Percentiles rank a stretch among this genome's conserved stretches.
phyloP scores from a whole-genome alignment of 64 coral and sea anemone species.

The Porites lutea region DNA sequence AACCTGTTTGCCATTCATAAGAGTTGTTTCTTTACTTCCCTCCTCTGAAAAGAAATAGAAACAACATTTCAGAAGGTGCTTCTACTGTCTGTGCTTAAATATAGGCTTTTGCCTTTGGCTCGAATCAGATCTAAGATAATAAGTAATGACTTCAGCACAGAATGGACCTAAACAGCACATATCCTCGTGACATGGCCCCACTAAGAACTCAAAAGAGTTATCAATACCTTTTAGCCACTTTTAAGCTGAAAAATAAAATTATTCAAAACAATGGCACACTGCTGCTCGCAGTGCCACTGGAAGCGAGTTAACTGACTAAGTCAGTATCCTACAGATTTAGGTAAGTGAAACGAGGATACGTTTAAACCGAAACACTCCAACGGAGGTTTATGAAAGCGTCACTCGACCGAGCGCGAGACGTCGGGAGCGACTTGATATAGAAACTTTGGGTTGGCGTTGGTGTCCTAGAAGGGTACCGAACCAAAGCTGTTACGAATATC shows the following conservation, averaged over 20 bases:
- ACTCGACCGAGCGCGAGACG: conserved; percentile 35
- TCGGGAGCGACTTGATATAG: conserved; percentile 42
- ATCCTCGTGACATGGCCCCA: no score
- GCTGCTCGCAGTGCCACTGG: conserved; percentile 18
- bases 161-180: no score
- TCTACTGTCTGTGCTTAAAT: background rate
- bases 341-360: conserved; percentile 33
- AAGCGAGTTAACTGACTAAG: conserved; percentile 30
- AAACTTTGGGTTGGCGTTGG: conserved; percentile 50
- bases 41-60: conserved; percentile 33
- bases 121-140: no score
- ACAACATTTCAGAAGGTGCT: background rate
- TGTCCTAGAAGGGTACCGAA: conserved; percentile 50
- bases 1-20: conserved; percentile 47
- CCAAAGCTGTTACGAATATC: conserved; percentile 56
- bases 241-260: background rate
- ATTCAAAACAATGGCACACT: conserved; percentile 22
- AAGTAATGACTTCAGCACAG: no score
- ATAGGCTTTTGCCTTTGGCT: no score
- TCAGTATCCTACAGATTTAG: conserved; percentile 42
- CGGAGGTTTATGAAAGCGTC: conserved; percentile 36
- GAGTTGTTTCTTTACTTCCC: conserved; percentile 10
- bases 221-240: no score
- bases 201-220: no score
- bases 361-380: conserved; percentile 57